Percentiles rank a stretch among this genome's conserved stretches.
Conservation (phyloP, 23 tunicate species). For the Pegea sp. region DNA sequence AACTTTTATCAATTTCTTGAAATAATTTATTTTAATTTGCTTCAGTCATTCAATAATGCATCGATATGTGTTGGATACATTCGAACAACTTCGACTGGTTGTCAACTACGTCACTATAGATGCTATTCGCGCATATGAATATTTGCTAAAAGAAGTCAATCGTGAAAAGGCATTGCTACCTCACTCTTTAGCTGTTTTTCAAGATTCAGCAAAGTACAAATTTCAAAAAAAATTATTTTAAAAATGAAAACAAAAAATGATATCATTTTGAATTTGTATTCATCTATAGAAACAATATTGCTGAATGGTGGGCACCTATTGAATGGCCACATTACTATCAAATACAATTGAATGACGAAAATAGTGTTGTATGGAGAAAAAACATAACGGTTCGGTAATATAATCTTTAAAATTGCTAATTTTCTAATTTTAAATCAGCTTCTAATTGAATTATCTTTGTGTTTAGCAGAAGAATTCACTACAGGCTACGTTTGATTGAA, state of each 20-base stretch:
- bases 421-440: background rate
- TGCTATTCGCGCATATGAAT: background rate
- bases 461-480: background rate
- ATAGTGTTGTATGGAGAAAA: background rate
- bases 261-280: background rate
- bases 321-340: background rate
- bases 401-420: background rate
- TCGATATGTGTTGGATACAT: background rate
- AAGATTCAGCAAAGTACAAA: background rate
- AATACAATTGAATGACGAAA: background rate
- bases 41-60: background rate
- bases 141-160: background rate
- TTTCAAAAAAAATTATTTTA: no score
- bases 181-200: background rate
- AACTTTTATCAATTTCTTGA: no score
- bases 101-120: background rate
- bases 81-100: background rate
- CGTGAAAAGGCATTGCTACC: background rate
- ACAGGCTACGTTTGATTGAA: background rate
- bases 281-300: background rate
- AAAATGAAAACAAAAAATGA: no score
- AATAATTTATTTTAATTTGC: no score
- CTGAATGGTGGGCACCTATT: slow-evolving; percentile 1
- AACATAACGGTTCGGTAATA: background rate
- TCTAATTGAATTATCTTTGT: background rate